phyloP scores from a whole-genome alignment of 2,888 invertebrate genomes.

The Cheiracanthium punctorium region DNA sequence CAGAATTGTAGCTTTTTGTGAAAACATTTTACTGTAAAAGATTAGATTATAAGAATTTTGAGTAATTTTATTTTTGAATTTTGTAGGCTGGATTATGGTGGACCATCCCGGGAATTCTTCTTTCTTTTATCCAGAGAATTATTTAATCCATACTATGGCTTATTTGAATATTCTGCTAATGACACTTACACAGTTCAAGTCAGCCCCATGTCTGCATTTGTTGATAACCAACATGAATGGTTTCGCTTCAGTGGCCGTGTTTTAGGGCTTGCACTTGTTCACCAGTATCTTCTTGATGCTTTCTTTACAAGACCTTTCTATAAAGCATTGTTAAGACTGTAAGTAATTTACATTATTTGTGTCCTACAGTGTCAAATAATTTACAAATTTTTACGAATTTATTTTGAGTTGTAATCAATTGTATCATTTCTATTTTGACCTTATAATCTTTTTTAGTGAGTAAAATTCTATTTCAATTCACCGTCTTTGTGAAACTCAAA shows the following conservation, averaged over 20 bases:
- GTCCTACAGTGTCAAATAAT: too few species aligned
- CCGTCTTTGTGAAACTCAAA: too few species aligned
- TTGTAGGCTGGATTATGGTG: slow-evolving; percentile 90
- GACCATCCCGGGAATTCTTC: slow-evolving; percentile 98
- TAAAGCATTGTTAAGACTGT: slow-evolving; percentile 90
- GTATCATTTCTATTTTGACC: too few species aligned
- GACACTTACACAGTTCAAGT: slow-evolving; percentile 94
- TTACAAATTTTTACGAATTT: too few species aligned
- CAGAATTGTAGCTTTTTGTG: too few species aligned
- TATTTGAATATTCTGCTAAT: slow-evolving; percentile 98
- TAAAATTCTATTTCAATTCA: too few species aligned
- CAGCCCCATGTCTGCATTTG: slow-evolving; percentile 94
- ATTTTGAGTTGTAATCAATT: too few species aligned
- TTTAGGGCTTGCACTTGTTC: slow-evolving; percentile 94
- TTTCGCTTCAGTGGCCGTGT: slow-evolving; percentile 96
- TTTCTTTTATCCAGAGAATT: slow-evolving; percentile 96
- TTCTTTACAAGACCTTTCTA: slow-evolving; percentile 98
- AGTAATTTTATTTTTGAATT: too few species aligned
- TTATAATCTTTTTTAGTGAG: too few species aligned
- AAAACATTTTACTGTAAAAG: too few species aligned
- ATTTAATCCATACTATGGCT: slow-evolving; percentile 98
- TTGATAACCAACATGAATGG: slow-evolving; percentile 98
- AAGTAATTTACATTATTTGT: slow-evolving; percentile 74
- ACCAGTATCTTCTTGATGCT: slow-evolving; percentile 96
- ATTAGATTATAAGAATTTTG: too few species aligned